A percentile compares a stretch with the other conserved stretches of the same genome.
Conservation (phyloP, 2,113 vertebrate species). For the Pseudois nayaur region DNA sequence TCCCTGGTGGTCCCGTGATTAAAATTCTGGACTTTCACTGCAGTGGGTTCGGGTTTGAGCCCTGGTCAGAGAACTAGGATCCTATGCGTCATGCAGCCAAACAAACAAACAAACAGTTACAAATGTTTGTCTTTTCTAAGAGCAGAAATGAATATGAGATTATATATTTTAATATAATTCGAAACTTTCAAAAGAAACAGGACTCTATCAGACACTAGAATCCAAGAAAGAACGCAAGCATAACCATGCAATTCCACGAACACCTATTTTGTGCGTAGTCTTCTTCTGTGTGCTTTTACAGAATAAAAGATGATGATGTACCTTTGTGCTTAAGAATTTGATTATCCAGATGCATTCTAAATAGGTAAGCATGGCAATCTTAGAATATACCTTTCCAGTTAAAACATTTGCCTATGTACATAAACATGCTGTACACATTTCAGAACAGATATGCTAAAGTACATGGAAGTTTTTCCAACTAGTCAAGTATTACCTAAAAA, state of each 20-base stretch:
- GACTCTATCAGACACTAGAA: background rate
- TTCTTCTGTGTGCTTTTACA: background rate
- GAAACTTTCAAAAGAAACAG: conserved; percentile 5
- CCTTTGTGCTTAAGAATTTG: background rate
- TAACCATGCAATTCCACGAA: background rate
- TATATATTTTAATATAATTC: background rate
- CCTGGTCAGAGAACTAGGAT: background rate
- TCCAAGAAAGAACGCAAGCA: background rate
- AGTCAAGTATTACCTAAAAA: background rate
- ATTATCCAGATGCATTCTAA: background rate
- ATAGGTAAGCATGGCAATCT: background rate
- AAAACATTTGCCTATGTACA: background rate
- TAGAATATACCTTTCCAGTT: background rate
- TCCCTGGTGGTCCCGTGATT: background rate
- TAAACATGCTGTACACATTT: background rate
- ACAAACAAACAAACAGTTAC: background rate
- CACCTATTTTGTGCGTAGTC: background rate
- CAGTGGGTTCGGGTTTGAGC: background rate
- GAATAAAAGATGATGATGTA: background rate
- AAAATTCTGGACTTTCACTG: background rate
- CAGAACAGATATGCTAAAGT: background rate
- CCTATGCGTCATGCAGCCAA: background rate
- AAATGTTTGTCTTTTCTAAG: background rate
- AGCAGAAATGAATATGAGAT: background rate
- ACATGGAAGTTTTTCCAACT: background rate